A percentile compares a stretch with the other conserved stretches of the same genome.
Conservation (phyloP, 2,888 invertebrate species). For the Neoaliturus tenellus region DNA sequence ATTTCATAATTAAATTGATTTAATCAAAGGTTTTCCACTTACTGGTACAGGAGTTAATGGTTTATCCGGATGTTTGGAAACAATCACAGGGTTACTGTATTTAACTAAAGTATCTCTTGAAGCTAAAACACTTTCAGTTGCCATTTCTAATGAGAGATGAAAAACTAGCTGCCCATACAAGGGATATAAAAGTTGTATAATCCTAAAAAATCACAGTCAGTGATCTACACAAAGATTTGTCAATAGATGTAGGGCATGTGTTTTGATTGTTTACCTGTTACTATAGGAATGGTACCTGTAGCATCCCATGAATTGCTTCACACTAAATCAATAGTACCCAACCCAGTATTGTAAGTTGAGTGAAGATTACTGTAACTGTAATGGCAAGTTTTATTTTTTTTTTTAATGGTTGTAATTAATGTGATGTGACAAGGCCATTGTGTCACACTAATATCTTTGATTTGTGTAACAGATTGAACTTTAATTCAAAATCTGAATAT, state of each 20-base stretch:
- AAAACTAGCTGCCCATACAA: not conserved
- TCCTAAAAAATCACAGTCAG: not conserved
- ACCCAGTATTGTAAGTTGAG: no score
- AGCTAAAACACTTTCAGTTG: conserved; percentile 80
- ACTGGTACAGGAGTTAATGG: not conserved
- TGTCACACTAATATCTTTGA: no score
- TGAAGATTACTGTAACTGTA: no score
- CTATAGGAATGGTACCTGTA: conserved; percentile 11
- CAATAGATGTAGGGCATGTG: not conserved
- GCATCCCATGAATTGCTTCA: not conserved
- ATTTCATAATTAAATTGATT: no score
- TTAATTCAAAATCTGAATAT: no score
- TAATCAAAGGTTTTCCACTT: no score
- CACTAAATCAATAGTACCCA: no score
- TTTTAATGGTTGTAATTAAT: no score
- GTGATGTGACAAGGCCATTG: no score
- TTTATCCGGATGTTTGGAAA: conserved; percentile 86
- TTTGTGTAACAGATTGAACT: no score
- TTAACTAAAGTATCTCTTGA: conserved; percentile 91
- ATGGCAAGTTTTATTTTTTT: no score
- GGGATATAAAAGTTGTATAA: not conserved
- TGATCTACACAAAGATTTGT: not conserved
- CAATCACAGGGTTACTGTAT: conserved; percentile 93
- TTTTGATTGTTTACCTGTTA: not conserved
- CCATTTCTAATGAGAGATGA: conserved; percentile 58